phyloP scores from a whole-genome alignment of 2,797 vertebrate species.

The Anolis apletophallus region DNA sequence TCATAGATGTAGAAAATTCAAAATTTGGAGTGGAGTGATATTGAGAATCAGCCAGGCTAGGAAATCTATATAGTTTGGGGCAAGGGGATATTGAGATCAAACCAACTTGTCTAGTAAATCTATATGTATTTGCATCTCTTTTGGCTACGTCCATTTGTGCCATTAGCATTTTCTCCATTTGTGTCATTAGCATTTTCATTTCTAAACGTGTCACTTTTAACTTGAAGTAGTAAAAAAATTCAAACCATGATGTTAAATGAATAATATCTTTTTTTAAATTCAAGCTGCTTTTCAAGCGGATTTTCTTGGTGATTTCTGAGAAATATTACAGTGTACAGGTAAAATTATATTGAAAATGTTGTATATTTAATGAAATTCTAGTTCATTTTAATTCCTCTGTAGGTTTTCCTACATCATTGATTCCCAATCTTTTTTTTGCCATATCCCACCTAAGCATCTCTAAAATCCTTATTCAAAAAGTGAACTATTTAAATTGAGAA shows the following conservation, averaged over 20 bases:
- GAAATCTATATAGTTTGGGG: too few species aligned
- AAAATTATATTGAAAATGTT: constrained; percentile 81
- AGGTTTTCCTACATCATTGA: too few species aligned
- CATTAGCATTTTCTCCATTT: constrained; percentile 80
- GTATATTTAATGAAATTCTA: constrained; percentile 75
- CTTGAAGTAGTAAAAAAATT: constrained; percentile 80
- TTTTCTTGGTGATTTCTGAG: constrained; percentile 80
- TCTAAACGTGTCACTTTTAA: constrained; percentile 79
- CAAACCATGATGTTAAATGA: constrained; percentile 85
- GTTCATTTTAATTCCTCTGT: constrained; percentile 74
- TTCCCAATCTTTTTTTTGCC: too few species aligned
- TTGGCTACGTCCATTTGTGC: constrained; percentile 74
- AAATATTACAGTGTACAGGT: constrained; percentile 73
- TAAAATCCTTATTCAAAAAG: too few species aligned
- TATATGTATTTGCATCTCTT: constrained; percentile 67
- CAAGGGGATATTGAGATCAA: constrained; percentile 53
- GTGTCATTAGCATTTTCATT: constrained; percentile 82
- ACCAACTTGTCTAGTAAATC: constrained; percentile 65
- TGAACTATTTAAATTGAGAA: too few species aligned
- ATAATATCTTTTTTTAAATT: constrained; percentile 84
- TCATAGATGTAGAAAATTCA: constrained; percentile 63
- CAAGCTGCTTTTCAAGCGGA: constrained; percentile 84
- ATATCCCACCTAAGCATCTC: too few species aligned
- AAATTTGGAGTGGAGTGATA: constrained; percentile 24
- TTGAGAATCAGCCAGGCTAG: too few species aligned